A percentile compares a stretch with the other conserved stretches of the same genome.
Evolutionary conservation across 2,113 vertebrate genomes (phyloP).

Genomic region (Cyrtonyx montezumae): DNA sequence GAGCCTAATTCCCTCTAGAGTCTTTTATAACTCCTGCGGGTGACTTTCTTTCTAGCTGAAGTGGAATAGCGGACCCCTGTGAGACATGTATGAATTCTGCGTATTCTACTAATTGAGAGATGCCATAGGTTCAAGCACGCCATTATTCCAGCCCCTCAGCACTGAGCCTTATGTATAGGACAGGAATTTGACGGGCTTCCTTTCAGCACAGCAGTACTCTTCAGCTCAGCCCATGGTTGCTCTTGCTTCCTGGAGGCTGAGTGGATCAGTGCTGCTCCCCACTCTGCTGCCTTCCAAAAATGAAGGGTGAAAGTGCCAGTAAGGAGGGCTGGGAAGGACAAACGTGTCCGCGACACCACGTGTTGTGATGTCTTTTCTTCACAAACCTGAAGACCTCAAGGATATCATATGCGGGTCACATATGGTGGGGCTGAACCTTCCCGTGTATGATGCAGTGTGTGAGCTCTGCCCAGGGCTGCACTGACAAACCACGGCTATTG

Average conservation of each 20-base stretch:
- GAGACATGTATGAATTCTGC: background rate
- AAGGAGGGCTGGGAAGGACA: background rate
- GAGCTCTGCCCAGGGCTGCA: background rate
- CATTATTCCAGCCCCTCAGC: background rate
- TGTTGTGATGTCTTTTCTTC: background rate
- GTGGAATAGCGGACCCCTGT: background rate
- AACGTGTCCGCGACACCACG: background rate
- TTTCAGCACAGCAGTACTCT: background rate
- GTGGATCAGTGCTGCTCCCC: background rate
- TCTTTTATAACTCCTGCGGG: background rate
- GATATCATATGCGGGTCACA: background rate
- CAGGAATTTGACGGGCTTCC: background rate
- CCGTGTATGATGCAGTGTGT: no score
- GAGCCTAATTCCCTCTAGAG: conserved; percentile 35
- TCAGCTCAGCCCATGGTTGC: background rate
- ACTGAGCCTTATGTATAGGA: background rate
- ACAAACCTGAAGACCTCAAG: background rate
- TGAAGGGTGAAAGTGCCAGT: background rate
- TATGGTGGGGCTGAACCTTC: background rate
- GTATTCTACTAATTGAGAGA: background rate
- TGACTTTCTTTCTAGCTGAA: background rate
- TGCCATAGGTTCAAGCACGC: background rate
- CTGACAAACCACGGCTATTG: background rate
- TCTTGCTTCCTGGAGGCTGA: background rate
- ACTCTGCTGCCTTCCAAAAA: background rate